Evolutionary conservation across 2,113 vertebrate genomes (phyloP).

Genomic region (human): GRCh38 chr11:100514501-100515000

Average conservation of each 20-base stretch:
- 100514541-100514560: not conserved
- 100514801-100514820: constrained; percentile 4
- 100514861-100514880: constrained; percentile 16
- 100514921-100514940: not conserved
- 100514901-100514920: not conserved
- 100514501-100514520: not conserved
- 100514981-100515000: not conserved
- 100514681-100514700: accelerated
- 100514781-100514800: not conserved
- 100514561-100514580: not conserved
- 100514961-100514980: not conserved
- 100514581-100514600: not conserved
- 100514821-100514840: not conserved
- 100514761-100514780: not conserved
- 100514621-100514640: not conserved
- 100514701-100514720: not conserved
- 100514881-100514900: not conserved
- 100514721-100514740: not conserved
- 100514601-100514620: not conserved
- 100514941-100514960: not conserved
- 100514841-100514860: not conserved
- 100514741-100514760: not conserved
- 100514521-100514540: not conserved
- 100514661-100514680: not conserved
- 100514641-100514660: not conserved